Evolutionary conservation across 2,888 invertebrate genomes (phyloP).

Genomic region (Minunthozetes semirufus): DNA sequence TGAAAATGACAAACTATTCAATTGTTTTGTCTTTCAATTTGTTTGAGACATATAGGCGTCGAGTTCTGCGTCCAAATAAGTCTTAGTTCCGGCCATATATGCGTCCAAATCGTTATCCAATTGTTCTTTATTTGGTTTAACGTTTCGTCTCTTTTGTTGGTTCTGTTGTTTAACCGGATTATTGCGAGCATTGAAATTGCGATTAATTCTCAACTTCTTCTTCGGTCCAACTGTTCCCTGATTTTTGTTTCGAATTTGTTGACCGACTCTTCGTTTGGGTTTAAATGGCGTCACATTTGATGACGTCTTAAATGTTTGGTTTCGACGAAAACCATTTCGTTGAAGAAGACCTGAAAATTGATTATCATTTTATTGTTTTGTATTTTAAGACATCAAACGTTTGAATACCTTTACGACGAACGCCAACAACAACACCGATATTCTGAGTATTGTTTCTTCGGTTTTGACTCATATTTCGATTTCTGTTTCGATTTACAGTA

Average conservation of each 20-base stretch:
- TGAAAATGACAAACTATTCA: too few species aligned
- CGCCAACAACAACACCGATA: neutral
- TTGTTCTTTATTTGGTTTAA: slow-evolving; percentile 54
- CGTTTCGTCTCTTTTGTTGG: slow-evolving; percentile 22
- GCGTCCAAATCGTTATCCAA: slow-evolving; percentile 63
- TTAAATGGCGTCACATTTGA: neutral
- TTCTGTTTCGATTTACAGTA: neutral
- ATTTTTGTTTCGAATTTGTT: neutral
- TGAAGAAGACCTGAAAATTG: neutral
- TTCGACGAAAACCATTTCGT: neutral
- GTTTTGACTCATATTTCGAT: neutral
- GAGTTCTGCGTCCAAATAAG: slow-evolving; percentile 55
- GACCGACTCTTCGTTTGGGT: neutral
- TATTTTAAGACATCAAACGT: neutral
- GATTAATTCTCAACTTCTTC: neutral
- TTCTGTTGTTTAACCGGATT: neutral
- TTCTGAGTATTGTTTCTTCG: neutral
- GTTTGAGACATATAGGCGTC: slow-evolving; percentile 56
- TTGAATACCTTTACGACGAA: neutral
- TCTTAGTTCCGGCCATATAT: slow-evolving; percentile 63
- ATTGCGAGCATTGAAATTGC: neutral
- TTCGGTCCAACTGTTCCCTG: neutral
- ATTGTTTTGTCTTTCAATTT: neutral
- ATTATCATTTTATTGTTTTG: too few species aligned
- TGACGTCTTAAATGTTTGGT: neutral